Evolutionary conservation across 2,113 vertebrate species (phyloP).

Genomic region (Rafetus swinhoei): DNA sequence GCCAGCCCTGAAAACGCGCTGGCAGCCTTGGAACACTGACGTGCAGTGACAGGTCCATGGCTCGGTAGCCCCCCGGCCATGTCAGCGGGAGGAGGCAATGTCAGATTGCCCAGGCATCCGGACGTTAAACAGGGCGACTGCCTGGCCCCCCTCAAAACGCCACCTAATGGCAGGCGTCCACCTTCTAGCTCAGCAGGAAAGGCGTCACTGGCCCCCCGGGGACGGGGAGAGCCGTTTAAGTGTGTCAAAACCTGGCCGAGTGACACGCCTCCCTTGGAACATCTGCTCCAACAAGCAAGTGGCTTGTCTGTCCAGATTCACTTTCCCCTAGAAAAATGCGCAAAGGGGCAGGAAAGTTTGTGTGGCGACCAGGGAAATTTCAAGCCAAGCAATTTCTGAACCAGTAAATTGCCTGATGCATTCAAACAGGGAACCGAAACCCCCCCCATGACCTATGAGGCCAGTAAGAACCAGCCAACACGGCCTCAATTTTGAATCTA

Average conservation of each 20-base stretch:
- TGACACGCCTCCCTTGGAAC: accelerated
- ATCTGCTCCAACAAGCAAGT: too few relatives aligned
- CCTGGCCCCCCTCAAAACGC: accelerated
- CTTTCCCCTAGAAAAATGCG: too few relatives aligned
- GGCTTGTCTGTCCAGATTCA: too few relatives aligned
- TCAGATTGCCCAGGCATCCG: slow-evolving; percentile 12
- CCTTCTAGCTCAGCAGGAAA: not conserved
- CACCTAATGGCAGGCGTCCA: accelerated
- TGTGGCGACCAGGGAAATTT: accelerated
- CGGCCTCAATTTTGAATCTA: slow-evolving; percentile 43
- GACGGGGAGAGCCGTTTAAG: not conserved
- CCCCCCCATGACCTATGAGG: not conserved
- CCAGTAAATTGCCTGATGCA: not conserved
- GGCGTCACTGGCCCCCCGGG: not conserved
- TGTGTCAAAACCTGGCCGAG: accelerated
- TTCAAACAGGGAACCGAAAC: slow-evolving; percentile 4
- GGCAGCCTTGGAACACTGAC: not conserved
- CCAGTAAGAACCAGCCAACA: slow-evolving; percentile 17
- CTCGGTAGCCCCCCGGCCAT: not conserved
- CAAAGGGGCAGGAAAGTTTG: too few relatives aligned
- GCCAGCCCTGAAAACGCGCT: not conserved
- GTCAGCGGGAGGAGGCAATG: not conserved
- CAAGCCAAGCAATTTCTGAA: not conserved
- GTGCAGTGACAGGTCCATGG: accelerated
- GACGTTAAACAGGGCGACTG: not conserved